Conservation (phyloP, 2,888 invertebrate species). For the Cepaea hortensis region DNA sequence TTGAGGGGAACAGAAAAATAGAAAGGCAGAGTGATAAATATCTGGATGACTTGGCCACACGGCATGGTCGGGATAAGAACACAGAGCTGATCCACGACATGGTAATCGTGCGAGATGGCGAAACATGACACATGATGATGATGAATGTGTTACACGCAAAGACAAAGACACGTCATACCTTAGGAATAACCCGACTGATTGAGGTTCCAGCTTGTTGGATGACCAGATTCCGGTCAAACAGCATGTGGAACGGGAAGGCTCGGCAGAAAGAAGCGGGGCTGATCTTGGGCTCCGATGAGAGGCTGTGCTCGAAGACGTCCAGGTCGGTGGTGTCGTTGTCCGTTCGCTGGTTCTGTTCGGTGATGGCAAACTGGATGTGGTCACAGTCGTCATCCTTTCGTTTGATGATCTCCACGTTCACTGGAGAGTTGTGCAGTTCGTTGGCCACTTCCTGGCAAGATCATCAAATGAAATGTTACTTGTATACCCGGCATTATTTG, state of each 20-base stretch:
- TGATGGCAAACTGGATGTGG: slow-evolving; percentile 81
- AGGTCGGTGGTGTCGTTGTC: slow-evolving; percentile 46
- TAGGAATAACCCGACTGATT: slow-evolving; percentile 83
- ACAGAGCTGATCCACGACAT: too few species aligned
- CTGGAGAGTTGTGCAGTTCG: slow-evolving; percentile 85
- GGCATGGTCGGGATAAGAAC: too few species aligned
- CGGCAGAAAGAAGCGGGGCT: slow-evolving; percentile 77
- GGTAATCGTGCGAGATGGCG: too few species aligned
- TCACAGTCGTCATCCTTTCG: slow-evolving; percentile 93
- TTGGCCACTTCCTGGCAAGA: slow-evolving; percentile 83
- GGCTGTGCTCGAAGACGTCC: slow-evolving; percentile 46
- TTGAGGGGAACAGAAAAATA: too few species aligned
- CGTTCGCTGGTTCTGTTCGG: slow-evolving; percentile 55
- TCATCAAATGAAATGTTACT: too few species aligned
- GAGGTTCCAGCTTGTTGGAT: slow-evolving; percentile 93
- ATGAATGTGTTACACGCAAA: too few species aligned
- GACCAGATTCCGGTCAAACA: slow-evolving; percentile 91
- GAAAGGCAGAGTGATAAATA: too few species aligned
- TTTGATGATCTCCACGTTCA: slow-evolving; percentile 89
- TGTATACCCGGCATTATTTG: too few species aligned
- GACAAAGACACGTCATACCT: slow-evolving; percentile 40
- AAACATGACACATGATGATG: too few species aligned
- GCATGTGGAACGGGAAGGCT: slow-evolving; percentile 96
- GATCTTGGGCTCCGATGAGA: slow-evolving; percentile 63
- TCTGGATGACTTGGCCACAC: too few species aligned